Base-by-base conservation (phyloP, 2,888 invertebrate genomes). In the Ophion obscuratus region DNA sequence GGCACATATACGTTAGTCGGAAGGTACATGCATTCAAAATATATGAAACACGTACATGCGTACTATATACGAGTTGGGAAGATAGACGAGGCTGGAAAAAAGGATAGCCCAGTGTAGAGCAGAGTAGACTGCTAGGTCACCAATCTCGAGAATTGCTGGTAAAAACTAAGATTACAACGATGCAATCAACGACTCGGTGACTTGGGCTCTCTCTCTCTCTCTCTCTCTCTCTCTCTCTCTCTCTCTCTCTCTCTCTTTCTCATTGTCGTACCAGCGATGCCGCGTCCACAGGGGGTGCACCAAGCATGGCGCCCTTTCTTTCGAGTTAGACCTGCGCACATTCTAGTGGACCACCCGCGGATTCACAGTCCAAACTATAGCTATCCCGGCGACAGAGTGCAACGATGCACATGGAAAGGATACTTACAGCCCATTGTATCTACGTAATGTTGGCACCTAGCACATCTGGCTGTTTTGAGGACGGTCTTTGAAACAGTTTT, bases 131-230 rank as follows among this genome's bases (percentile, higher is more conserved):
- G 79, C 61, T 81, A 74, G 82, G 67, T 79, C 87, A 87, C 89
- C 91, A 92, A 91, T 92, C 89, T 89, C 88, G 87, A 87, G 88
- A 87, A 84, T 82, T 86, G 44, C 59, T 71, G 89, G 89, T 91
- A 93, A 93, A 93, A 93, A 93, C 92, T 90, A 91, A 93, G 92
- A 92, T 93, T 93, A 91, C 92, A 90, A 91, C 92, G 90, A 93
- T 92, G 92, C 91, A 93, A 93, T 93, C 93, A 93, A 89, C 90
- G 83, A 84, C 70, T 78, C 82, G 68, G 57, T 5, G 17, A 4
- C 9, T 10, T 40, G 53, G 5, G 11, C 64, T 11, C 61, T 20
- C 36, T 7, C 14, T 44, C 57, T n/a, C n/a, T n/a, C n/a, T n/a
- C n/a, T 31, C 67, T 74, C 57, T 62, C 31, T 40, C 71, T 36